Percentiles rank a stretch among this genome's conserved stretches.
phyloP scores from a whole-genome alignment of 2,113 vertebrate genomes.

The Pelodiscus sinensis region DNA sequence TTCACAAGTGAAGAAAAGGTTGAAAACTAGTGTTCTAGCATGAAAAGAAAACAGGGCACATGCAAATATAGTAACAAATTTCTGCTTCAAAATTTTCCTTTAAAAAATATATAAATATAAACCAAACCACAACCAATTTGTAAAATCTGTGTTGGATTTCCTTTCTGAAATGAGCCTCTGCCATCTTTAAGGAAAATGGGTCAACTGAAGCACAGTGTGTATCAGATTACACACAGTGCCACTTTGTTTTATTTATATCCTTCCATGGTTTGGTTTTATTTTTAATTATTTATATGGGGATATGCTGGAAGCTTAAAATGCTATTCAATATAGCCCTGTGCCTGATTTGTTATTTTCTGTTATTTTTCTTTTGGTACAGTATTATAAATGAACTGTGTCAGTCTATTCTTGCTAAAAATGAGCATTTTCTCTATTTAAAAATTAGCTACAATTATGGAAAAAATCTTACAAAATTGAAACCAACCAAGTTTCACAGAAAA shows the following conservation, averaged over 20 bases:
- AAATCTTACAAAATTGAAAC: neutral
- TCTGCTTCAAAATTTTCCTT: neutral
- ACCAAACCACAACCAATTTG: neutral
- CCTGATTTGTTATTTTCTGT: neutral
- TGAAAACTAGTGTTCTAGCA: neutral
- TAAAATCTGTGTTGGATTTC: neutral
- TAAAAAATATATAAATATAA: neutral
- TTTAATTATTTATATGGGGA: slow-evolving; percentile 17
- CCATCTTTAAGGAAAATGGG: neutral
- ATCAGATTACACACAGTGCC: neutral
- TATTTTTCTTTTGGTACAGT: neutral
- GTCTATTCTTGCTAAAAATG: neutral
- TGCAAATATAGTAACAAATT: neutral
- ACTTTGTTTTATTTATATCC: neutral
- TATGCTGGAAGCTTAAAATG: neutral
- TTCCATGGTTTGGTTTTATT: neutral
- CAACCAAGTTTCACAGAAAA: neutral
- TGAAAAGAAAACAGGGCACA: neutral
- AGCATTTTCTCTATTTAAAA: neutral
- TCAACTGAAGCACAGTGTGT: neutral
- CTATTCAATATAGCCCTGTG: neutral
- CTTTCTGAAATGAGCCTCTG: neutral
- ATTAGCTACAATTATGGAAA: neutral
- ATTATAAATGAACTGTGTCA: neutral
- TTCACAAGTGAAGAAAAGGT: neutral